Evolutionary conservation across 1,140 invertebrate species (phyloP).

Genomic region (Leguminivora glycinivorella): DNA sequence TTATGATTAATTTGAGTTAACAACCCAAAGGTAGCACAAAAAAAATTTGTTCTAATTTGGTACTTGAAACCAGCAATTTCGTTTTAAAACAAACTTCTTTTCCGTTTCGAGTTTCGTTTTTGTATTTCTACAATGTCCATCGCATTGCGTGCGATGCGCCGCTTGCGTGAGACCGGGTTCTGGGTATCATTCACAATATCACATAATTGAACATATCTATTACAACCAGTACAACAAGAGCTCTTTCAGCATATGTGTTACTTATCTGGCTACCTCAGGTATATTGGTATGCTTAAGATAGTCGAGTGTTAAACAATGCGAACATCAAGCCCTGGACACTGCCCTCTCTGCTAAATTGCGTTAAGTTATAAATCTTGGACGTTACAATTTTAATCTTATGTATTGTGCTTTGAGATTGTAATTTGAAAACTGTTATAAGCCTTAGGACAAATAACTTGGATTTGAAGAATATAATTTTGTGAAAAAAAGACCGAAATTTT

Average conservation of each 20-base stretch:
- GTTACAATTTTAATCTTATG: neutral
- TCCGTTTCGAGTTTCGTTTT: neutral
- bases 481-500: neutral
- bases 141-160: constrained; percentile 8
- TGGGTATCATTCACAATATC: neutral
- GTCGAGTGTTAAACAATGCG: neutral
- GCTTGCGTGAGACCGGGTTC: neutral
- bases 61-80: neutral
- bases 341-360: neutral
- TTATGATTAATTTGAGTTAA: neutral
- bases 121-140: neutral
- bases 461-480: neutral
- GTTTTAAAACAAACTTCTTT: neutral
- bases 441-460: neutral
- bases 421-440: too few species aligned
- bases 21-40: neutral
- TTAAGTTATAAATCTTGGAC: neutral
- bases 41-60: neutral
- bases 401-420: neutral
- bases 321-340: neutral
- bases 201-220: neutral
- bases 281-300: neutral
- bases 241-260: neutral
- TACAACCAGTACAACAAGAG: neutral
- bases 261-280: neutral